These are phyloP conservation scores for Cotesia vestalis DNA, from an alignment of 1,140 invertebrate species.

Conservation along the genomic window DNA sequence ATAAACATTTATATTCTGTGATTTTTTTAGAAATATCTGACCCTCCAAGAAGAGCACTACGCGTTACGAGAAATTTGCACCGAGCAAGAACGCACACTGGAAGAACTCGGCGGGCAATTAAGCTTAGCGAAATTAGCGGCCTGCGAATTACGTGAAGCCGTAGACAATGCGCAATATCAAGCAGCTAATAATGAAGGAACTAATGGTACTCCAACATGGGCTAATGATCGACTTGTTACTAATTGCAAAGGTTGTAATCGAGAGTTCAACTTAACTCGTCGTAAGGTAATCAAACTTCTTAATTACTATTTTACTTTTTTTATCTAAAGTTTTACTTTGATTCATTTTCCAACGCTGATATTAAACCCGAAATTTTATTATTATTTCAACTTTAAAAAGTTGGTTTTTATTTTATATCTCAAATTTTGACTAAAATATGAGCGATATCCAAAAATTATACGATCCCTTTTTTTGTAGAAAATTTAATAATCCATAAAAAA, in stretches of 20 bases:
- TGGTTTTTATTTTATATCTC: too few relatives aligned
- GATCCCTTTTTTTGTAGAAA: too few relatives aligned
- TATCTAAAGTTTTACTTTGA: neutral
- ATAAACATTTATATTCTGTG: too few relatives aligned
- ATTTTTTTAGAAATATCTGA: constrained; percentile 74
- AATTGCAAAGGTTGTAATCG: constrained; percentile 87
- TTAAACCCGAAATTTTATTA: neutral
- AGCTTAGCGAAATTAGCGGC: constrained; percentile 90
- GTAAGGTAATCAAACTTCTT: constrained; percentile 80
- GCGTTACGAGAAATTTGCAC: constrained; percentile 78
- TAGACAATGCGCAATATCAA: constrained; percentile 67
- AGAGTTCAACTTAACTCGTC: constrained; percentile 89
- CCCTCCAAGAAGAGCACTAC: constrained; percentile 82
- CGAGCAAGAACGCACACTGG: constrained; percentile 91
- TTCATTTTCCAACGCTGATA: constrained; percentile 32
- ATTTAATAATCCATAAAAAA: too few relatives aligned
- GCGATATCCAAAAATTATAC: too few relatives aligned
- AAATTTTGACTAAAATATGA: too few relatives aligned
- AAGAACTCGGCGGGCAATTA: constrained; percentile 91
- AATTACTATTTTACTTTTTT: constrained; percentile 49
- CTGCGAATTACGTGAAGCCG: constrained; percentile 85
- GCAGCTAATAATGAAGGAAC: constrained; percentile 59
- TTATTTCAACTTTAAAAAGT: too few relatives aligned
- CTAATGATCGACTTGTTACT: constrained; percentile 84
- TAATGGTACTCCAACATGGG: constrained; percentile 78